These are phyloP conservation scores for Boloria euphrosyne DNA, from an alignment of 2,888 invertebrate species.

Conservation along the genomic window DNA sequence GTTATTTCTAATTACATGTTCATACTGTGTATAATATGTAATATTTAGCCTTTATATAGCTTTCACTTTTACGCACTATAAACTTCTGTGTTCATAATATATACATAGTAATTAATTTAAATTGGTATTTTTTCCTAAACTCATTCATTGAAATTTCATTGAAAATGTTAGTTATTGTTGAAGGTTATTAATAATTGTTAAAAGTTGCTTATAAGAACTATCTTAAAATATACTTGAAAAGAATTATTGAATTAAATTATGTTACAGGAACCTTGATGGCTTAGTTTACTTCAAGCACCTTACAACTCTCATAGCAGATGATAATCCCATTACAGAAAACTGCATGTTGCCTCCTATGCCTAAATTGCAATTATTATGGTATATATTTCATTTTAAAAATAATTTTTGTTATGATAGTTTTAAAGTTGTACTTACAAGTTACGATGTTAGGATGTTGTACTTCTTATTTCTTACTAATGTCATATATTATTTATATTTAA, in stretches of 20 bases:
- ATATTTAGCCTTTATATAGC: too few relatives aligned
- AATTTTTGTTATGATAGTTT: too few relatives aligned
- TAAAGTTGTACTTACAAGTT: too few relatives aligned
- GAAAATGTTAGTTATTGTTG: too few relatives aligned
- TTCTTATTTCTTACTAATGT: too few relatives aligned
- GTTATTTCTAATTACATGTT: neutral
- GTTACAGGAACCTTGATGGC: constrained; percentile 87
- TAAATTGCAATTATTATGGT: constrained; percentile 87
- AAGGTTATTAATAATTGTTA: too few relatives aligned
- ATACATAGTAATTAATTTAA: neutral
- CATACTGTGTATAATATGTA: too few relatives aligned
- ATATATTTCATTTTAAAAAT: neutral
- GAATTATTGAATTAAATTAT: constrained; percentile 5
- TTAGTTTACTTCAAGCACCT: constrained; percentile 87
- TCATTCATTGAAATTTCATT: too few relatives aligned
- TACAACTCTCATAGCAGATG: constrained; percentile 90
- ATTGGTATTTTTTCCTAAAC: neutral
- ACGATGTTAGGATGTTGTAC: neutral
- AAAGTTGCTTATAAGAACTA: too few relatives aligned
- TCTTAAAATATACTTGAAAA: too few relatives aligned
- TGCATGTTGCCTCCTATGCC: constrained; percentile 87
- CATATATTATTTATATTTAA: too few relatives aligned
- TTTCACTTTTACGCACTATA: too few relatives aligned
- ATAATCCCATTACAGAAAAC: constrained; percentile 87
- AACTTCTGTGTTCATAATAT: neutral